A percentile compares a stretch with the other conserved stretches of the same genome.
phyloP scores from a whole-genome alignment of 2,797 vertebrate genomes.

The Parauchenoglanis punctatus region DNA sequence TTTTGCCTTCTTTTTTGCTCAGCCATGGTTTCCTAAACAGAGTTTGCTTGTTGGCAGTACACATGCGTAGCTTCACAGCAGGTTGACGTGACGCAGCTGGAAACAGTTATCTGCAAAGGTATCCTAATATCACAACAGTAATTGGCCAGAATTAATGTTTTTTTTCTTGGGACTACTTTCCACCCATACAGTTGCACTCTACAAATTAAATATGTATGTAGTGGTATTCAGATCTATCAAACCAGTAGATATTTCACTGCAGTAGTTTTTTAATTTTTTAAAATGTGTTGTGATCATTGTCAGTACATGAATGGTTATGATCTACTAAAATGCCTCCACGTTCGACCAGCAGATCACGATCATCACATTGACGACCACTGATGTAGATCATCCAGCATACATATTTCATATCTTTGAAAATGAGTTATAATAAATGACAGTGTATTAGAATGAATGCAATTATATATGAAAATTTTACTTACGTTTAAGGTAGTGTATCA shows the following conservation, averaged over 20 bases:
- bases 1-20: neutral
- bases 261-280: neutral
- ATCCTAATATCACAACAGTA: too few species aligned
- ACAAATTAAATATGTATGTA: neutral
- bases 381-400: neutral
- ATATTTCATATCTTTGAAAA: neutral
- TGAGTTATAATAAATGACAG: neutral
- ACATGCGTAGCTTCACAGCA: neutral
- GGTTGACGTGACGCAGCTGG: neutral
- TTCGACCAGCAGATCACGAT: too few species aligned
- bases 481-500: neutral
- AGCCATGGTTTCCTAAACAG: too few species aligned
- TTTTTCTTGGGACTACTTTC: neutral
- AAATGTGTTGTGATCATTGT: neutral
- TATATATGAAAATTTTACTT: neutral
- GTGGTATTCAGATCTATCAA: neutral
- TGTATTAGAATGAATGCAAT: neutral
- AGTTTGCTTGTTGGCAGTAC: neutral
- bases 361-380: too few species aligned
- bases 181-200: neutral
- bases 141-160: neutral
- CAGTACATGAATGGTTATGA: neutral
- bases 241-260: too few species aligned
- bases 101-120: neutral
- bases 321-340: neutral